Evolutionary conservation across 2,888 invertebrate genomes (phyloP).

Genomic region (Andrena marginata): DNA sequence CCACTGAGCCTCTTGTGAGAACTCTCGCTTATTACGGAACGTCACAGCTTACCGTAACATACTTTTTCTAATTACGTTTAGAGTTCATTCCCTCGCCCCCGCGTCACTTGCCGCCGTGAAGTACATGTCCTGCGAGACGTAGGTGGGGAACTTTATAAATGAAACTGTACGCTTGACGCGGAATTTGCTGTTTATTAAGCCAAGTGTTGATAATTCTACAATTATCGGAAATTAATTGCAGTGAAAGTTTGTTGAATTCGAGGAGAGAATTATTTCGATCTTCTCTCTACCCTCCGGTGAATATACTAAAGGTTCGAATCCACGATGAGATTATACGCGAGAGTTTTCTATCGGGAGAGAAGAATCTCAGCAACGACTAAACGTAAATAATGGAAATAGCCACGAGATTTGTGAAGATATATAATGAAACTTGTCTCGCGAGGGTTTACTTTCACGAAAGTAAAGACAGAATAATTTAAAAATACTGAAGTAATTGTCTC

Average conservation of each 20-base stretch:
- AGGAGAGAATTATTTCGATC: background rate
- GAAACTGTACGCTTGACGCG: background rate
- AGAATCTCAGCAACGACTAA: too few species aligned
- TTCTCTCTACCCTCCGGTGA: too few species aligned
- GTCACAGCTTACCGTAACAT: background rate
- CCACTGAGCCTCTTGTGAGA: slow-evolving; percentile 83
- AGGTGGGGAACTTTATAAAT: background rate
- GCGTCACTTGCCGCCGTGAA: rapidly evolving
- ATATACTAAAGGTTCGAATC: too few species aligned
- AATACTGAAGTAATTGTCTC: background rate
- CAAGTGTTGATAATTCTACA: background rate
- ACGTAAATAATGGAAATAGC: too few species aligned
- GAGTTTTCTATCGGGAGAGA: too few species aligned
- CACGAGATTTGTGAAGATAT: too few species aligned
- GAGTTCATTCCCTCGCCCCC: background rate
- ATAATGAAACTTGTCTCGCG: too few species aligned
- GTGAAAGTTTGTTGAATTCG: background rate
- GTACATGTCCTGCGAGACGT: background rate
- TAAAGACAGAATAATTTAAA: too few species aligned
- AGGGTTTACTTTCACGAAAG: too few species aligned
- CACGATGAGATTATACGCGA: too few species aligned
- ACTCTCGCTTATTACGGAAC: background rate
- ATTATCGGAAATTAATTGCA: background rate
- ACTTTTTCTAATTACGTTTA: slow-evolving; percentile 8
- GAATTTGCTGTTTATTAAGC: background rate